phyloP scores from a whole-genome alignment of 2,797 vertebrate genomes.

The Microctenopoma steveboyesi region DNA sequence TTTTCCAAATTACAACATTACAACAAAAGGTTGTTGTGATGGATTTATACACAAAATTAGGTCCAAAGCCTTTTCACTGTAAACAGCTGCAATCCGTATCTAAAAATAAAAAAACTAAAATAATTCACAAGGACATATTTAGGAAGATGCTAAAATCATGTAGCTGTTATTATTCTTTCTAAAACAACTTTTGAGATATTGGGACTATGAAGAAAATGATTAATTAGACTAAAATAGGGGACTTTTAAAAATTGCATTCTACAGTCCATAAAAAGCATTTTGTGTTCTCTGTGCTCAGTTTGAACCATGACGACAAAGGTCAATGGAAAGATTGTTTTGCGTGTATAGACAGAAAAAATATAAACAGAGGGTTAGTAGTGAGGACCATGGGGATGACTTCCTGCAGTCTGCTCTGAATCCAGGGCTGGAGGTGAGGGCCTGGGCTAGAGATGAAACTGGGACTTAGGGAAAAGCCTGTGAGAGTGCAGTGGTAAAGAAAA shows the following conservation, averaged over 20 bases:
- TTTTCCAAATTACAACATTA: not conserved
- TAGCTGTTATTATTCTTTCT: not conserved
- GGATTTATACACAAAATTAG: not conserved
- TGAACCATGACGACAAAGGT: conserved; percentile 31
- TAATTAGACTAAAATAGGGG: not conserved
- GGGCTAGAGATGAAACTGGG: conserved; percentile 43
- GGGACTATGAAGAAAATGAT: not conserved
- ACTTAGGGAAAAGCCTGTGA: conserved; percentile 39
- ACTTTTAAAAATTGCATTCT: conserved; percentile 1
- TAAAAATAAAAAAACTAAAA: not conserved
- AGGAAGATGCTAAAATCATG: not conserved
- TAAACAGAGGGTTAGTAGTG: conserved; percentile 17
- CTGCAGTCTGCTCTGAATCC: conserved; percentile 19
- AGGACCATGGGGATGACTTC: conserved; percentile 10
- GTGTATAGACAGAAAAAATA: conserved; percentile 23
- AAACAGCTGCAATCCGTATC: not conserved
- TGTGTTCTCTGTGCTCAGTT: conserved; percentile 16
- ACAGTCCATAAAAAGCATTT: conserved; percentile 15
- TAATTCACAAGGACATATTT: not conserved
- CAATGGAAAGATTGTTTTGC: conserved; percentile 45
- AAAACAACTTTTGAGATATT: not conserved
- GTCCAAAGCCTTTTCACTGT: not conserved
- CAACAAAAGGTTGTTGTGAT: too few species aligned
- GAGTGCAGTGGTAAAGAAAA: conserved; percentile 17
- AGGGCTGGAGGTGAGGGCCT: conserved; percentile 20